Conservation (phyloP, 2,113 vertebrate species). For the Grus americana region DNA sequence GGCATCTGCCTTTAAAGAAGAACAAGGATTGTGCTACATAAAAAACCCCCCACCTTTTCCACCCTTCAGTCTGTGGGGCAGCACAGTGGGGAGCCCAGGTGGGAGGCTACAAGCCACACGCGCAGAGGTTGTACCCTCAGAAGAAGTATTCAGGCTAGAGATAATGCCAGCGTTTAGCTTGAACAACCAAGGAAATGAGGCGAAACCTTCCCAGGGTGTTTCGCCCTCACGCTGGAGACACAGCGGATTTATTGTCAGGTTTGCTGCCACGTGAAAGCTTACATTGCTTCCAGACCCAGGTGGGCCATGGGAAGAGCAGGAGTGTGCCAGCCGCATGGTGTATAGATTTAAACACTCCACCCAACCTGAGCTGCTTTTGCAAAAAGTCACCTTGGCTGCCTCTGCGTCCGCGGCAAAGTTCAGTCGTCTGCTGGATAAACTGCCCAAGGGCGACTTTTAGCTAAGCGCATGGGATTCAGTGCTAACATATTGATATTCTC, state of each 20-base stretch:
- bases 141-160: background rate
- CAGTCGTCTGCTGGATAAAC: accelerated
- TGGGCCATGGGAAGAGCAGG: accelerated
- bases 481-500: too few relatives aligned
- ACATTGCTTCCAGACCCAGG: background rate
- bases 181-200: background rate
- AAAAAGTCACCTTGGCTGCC: background rate
- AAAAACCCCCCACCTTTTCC: too few relatives aligned
- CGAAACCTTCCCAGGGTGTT: background rate
- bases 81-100: background rate
- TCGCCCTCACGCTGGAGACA: background rate
- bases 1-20: too few relatives aligned
- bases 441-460: background rate
- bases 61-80: too few relatives aligned
- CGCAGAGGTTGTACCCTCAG: background rate
- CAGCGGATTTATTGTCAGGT: background rate
- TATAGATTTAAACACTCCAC: background rate
- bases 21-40: too few relatives aligned
- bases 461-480: too few relatives aligned
- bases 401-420: background rate
- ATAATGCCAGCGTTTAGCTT: background rate
- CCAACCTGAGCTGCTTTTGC: background rate
- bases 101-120: background rate
- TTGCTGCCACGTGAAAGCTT: background rate
- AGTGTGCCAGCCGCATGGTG: accelerated